Evolutionary conservation across 1,140 invertebrate species (phyloP).

Genomic region (Drosophila tani): DNA sequence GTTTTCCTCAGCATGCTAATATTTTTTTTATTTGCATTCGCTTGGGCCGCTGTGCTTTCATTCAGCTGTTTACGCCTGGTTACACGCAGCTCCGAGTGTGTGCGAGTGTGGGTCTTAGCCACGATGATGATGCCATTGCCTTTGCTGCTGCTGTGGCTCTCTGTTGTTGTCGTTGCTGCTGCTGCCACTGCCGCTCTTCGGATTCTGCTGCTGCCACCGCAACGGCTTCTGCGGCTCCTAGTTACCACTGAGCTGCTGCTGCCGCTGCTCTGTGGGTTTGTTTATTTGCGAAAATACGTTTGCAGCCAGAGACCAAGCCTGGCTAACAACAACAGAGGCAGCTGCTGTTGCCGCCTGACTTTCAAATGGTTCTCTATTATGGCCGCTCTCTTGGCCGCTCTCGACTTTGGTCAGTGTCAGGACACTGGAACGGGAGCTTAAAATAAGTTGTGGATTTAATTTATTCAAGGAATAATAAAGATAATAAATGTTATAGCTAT

Average conservation of each 20-base stretch:
- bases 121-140: slow-evolving; percentile 79
- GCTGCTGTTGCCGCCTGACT: slow-evolving; percentile 15
- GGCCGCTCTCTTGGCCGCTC: not conserved
- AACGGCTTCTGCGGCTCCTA: slow-evolving; percentile 37
- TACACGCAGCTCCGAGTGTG: slow-evolving; percentile 44
- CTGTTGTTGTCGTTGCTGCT: slow-evolving; percentile 10
- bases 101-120: slow-evolving; percentile 13
- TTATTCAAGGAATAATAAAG: no score
- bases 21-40: slow-evolving; percentile 39
- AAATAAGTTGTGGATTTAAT: not conserved
- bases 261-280: slow-evolving; percentile 49
- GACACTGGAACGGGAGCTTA: not conserved
- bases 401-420: slow-evolving; percentile 15
- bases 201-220: slow-evolving; percentile 36
- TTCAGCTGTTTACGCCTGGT: slow-evolving; percentile 66
- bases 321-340: slow-evolving; percentile 38
- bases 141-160: slow-evolving; percentile 51
- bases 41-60: slow-evolving; percentile 24
- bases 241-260: slow-evolving; percentile 5
- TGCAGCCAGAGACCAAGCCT: slow-evolving; percentile 46
- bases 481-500: no score
- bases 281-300: slow-evolving; percentile 72
- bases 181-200: slow-evolving; percentile 26
- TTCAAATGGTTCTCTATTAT: slow-evolving; percentile 10
- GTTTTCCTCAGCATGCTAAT: slow-evolving; percentile 41